These are phyloP conservation scores for Ochotona curzoniae DNA, from an alignment of 2,113 vertebrate genomes.

Conservation along the genomic window DNA sequence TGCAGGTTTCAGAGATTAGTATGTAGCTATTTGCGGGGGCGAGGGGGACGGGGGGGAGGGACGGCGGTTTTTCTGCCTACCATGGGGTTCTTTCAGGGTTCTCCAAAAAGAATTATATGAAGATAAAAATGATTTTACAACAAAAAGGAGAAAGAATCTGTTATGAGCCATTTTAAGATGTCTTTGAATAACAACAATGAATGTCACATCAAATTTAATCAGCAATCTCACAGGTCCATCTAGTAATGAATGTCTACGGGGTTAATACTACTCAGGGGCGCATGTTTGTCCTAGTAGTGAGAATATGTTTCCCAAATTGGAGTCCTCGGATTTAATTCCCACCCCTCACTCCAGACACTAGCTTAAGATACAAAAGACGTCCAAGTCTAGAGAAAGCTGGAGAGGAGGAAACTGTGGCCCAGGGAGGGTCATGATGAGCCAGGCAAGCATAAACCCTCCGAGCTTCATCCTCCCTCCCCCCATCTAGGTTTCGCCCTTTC, in stretches of 20 bases:
- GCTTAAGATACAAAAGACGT: neutral
- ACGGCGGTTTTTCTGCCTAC: neutral
- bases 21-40: neutral
- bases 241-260: slow-evolving; percentile 31
- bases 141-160: neutral
- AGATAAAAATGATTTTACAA: slow-evolving; percentile 14
- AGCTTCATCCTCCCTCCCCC: neutral
- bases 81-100: neutral
- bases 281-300: too few relatives aligned
- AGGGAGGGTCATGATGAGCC: neutral
- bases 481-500: neutral
- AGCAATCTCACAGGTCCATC: neutral
- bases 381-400: neutral
- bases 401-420: neutral
- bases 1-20: neutral
- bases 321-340: too few relatives aligned
- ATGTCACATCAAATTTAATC: neutral
- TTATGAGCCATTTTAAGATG: neutral
- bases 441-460: neutral
- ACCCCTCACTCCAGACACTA: too few relatives aligned
- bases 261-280: too few relatives aligned
- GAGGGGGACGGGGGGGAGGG: too few relatives aligned
- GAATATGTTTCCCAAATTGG: too few relatives aligned
- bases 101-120: neutral
- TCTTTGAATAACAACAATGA: neutral